Conservation (phyloP, 2,797 vertebrate genomes). For the Pseudomugil tenellus region DNA sequence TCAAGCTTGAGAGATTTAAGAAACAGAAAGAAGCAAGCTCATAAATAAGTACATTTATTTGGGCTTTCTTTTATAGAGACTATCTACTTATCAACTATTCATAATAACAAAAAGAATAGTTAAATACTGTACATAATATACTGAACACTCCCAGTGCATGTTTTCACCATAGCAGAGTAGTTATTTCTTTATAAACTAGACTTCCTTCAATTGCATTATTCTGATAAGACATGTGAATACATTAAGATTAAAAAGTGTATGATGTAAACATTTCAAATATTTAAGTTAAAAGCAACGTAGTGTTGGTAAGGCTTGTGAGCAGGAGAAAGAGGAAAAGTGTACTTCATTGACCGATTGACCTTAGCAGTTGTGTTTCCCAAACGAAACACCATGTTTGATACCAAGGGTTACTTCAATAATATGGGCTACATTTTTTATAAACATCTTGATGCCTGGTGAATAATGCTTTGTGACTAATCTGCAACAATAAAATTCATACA, state of each 20-base stretch:
- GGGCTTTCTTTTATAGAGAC: slow-evolving; percentile 82
- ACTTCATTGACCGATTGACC: slow-evolving; percentile 80
- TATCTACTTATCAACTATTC: slow-evolving; percentile 88
- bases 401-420: slow-evolving; percentile 72
- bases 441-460: slow-evolving; percentile 69
- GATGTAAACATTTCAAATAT: slow-evolving; percentile 91
- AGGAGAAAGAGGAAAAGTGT: slow-evolving; percentile 60
- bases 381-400: slow-evolving; percentile 67
- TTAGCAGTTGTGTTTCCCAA: slow-evolving; percentile 68
- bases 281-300: slow-evolving; percentile 74
- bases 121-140: slow-evolving; percentile 97
- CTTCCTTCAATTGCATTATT: slow-evolving; percentile 92
- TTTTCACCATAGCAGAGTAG: slow-evolving; percentile 87
- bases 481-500: slow-evolving; percentile 79
- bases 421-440: slow-evolving; percentile 82
- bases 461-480: slow-evolving; percentile 73
- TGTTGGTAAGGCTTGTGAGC: slow-evolving; percentile 66
- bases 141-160: slow-evolving; percentile 94
- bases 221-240: slow-evolving; percentile 85
- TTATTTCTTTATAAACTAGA: slow-evolving; percentile 83
- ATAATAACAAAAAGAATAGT: slow-evolving; percentile 89
- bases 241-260: slow-evolving; percentile 90
- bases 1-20: slow-evolving; percentile 60
- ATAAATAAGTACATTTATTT: slow-evolving; percentile 99
- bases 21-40: slow-evolving; percentile 67